phyloP scores from a whole-genome alignment of 1,140 invertebrate genomes.

The Harpegnathos saltator region DNA sequence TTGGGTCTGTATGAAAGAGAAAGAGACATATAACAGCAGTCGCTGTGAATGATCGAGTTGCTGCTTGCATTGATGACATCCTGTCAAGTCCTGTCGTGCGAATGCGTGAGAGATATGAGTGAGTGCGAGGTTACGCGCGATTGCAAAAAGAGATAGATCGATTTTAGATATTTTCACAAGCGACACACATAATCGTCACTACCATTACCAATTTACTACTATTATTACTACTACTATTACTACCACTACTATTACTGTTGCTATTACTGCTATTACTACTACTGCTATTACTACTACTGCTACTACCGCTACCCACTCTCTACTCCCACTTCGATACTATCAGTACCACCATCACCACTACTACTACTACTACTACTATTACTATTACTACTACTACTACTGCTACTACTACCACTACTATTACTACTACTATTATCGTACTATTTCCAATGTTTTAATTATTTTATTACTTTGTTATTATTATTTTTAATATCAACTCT shows the following conservation, averaged over 20 bases:
- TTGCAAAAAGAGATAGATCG: constrained; percentile 56
- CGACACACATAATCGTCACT: constrained; percentile 70
- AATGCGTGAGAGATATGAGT: constrained; percentile 22
- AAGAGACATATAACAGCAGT: background rate
- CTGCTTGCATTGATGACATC: constrained; percentile 47
- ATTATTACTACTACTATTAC: constrained; percentile 28
- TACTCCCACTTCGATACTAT: too few relatives aligned
- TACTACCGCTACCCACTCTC: constrained; percentile 57
- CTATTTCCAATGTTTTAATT: constrained; percentile 68
- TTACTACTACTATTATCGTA: constrained; percentile 50
- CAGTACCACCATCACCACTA: constrained; percentile 23
- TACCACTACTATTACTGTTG: background rate
- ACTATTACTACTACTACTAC: constrained; percentile 62
- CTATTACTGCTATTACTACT: constrained; percentile 27
- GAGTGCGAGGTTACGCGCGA: constrained; percentile 4
- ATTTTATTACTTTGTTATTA: constrained; percentile 24
- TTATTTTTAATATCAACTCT: constrained; percentile 58
- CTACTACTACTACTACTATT: constrained; percentile 10
- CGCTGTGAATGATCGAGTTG: constrained; percentile 28
- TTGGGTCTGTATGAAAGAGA: background rate
- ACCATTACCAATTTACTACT: constrained; percentile 59
- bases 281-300: constrained; percentile 60
- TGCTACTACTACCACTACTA: constrained; percentile 62
- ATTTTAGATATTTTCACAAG: constrained; percentile 72
- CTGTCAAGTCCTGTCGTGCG: constrained; percentile 11